A percentile compares a stretch with the other conserved stretches of the same genome.
Evolutionary conservation across 53 echinoderm and acorn worm species (phyloP).

Genomic region (Holothuria scabra): DNA sequence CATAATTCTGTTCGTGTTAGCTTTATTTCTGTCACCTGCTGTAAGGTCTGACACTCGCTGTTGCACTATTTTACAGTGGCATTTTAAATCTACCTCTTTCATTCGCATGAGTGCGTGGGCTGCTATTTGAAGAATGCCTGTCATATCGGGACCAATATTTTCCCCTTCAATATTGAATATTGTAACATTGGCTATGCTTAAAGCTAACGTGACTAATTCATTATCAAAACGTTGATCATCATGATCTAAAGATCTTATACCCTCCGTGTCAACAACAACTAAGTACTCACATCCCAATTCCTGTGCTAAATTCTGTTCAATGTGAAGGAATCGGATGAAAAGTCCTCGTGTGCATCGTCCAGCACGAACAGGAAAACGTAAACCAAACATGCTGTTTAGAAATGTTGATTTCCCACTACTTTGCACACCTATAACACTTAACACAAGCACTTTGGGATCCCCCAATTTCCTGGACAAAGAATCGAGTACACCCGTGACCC

Average conservation of each 20-base stretch:
- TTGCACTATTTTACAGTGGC: conserved; percentile 18
- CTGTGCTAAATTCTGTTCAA: background rate
- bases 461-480: background rate
- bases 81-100: background rate
- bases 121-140: too few species aligned
- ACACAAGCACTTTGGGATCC: conserved; percentile 4
- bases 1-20: background rate
- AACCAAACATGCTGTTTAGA: conserved; percentile 32
- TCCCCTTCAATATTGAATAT: too few species aligned
- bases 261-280: too few species aligned
- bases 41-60: conserved; percentile 25
- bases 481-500: conserved; percentile 15
- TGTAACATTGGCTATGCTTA: too few species aligned
- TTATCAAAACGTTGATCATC: too few species aligned
- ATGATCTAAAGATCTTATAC: too few species aligned
- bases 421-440: conserved; percentile 30
- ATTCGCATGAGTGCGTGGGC: too few species aligned
- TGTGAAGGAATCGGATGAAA: background rate
- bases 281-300: too few species aligned
- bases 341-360: conserved; percentile 35
- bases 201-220: too few species aligned
- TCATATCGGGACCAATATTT: too few species aligned
- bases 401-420: conserved; percentile 36
- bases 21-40: conserved; percentile 25
- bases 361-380: conserved; percentile 20